Base-by-base conservation (phyloP, 2,888 invertebrate species). In the Leptinotarsa rubiginosa region DNA sequence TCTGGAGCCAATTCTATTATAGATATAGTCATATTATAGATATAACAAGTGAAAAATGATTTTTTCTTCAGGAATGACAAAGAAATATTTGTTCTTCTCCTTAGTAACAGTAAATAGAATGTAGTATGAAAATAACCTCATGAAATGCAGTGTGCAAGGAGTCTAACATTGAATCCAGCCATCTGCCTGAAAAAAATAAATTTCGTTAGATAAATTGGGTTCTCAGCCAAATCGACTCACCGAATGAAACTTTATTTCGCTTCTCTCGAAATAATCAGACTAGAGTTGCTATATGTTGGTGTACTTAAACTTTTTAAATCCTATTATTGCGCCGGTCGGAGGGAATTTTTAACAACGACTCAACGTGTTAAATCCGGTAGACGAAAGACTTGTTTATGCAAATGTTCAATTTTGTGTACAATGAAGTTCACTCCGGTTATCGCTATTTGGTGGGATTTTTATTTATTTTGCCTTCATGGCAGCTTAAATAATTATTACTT, bases 321-420 rank as follows among this genome's bases (percentile, higher is more conserved):
- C 22, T 13, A 25, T 56, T 56, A 56, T 56, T 22, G 56, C 22
- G 4, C 13, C 15, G 12, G 56, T 2, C 13, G 13, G 25, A 22
- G 22, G 15, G 56, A 56, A 56, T 56, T 56, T 20, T 18, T 4
- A 15, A 22, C 4, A 20, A 56, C 15, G 22, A 56, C 16, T 20
- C 20, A 10, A 20, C 56, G 56, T 20, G 56, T 15, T 56, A 15
- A 22, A 56, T 56, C 56, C 12, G 15, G 15, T 25, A 15, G 56
- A 56, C 22, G 22, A 56, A 56, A 56, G 13, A 56, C 56, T 56
- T 22, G 62, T 62, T 31, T 12, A 62, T 62, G 62, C 62, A 41
- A 62, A 62, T 25, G 62, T n/a, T n/a, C 1, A 31, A 31, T 62
- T 41, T 62, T 7, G 3, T 25, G 41, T 62, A 62, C 31, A 62